Conservation (phyloP, 2,888 invertebrate species). For the Melinaea menophilus region DNA sequence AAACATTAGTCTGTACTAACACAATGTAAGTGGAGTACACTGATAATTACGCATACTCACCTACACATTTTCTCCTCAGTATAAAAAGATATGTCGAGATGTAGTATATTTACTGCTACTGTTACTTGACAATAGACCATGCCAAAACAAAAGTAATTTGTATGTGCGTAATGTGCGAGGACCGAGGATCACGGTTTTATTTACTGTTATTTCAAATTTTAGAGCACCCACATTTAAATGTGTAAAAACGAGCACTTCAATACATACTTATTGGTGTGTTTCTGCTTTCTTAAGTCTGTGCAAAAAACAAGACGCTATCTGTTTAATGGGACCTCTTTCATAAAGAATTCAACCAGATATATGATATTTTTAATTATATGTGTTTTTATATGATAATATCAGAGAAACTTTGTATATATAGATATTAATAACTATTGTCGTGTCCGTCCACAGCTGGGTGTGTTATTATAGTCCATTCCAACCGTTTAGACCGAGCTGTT, state of each 20-base stretch:
- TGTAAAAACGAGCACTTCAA: background rate
- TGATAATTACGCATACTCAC: too few relatives aligned
- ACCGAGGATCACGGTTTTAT: conserved; percentile 15
- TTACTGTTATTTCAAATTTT: conserved; percentile 18
- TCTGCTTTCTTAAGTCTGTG: background rate
- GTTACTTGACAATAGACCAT: background rate
- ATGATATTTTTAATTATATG: too few relatives aligned
- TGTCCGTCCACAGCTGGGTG: background rate
- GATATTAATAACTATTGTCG: background rate
- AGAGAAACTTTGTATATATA: background rate
- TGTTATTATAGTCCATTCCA: background rate
- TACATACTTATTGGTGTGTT: conserved; percentile 5
- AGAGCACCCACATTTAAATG: background rate
- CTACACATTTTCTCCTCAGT: background rate
- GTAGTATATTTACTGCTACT: background rate
- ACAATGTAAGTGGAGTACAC: too few relatives aligned
- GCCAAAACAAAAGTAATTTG: conserved; percentile 11
- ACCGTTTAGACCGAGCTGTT: background rate
- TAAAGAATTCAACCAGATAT: too few relatives aligned
- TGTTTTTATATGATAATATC: too few relatives aligned
- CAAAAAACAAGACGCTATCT: too few relatives aligned
- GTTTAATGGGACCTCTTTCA: too few relatives aligned
- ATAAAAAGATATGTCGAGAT: too few relatives aligned
- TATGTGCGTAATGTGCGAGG: conserved; percentile 12
- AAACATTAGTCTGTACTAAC: too few relatives aligned